phyloP scores from a whole-genome alignment of 2,888 invertebrate genomes.

The Mimas tiliae region DNA sequence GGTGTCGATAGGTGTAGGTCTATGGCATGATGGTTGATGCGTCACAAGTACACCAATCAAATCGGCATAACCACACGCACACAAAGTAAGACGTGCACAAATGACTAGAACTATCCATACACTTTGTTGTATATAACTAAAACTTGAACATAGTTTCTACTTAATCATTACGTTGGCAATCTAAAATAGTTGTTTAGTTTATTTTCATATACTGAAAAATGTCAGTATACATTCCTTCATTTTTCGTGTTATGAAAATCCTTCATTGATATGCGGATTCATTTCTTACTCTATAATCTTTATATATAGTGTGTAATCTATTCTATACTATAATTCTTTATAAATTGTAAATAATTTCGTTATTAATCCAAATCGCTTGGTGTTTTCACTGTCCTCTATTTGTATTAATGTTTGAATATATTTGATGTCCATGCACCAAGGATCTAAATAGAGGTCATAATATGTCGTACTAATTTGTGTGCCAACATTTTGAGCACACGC shows the following conservation, averaged over 20 bases:
- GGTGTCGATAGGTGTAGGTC: too few species aligned
- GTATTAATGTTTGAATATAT: not conserved
- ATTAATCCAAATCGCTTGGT: not conserved
- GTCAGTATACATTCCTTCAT: conserved; percentile 6
- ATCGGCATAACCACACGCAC: too few species aligned
- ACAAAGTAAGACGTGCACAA: too few species aligned
- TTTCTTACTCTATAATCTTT: conserved; percentile 6
- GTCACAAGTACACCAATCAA: too few species aligned
- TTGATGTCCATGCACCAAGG: not conserved
- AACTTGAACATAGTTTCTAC: not conserved
- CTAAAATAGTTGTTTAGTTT: not conserved
- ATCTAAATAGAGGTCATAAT: too few species aligned
- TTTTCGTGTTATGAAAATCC: not conserved
- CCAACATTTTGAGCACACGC: too few species aligned
- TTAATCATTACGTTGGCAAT: not conserved
- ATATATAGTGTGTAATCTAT: not conserved
- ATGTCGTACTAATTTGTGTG: too few species aligned
- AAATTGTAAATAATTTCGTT: conserved; percentile 8
- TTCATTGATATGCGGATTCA: not conserved
- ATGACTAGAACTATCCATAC: too few species aligned
- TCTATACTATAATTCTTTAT: not conserved
- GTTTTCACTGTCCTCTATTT: conserved; percentile 9
- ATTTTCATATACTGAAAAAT: not conserved
- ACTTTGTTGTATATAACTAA: not conserved
- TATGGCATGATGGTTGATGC: too few species aligned